Conservation (phyloP, 2,113 vertebrate species). For the Mola mola region DNA sequence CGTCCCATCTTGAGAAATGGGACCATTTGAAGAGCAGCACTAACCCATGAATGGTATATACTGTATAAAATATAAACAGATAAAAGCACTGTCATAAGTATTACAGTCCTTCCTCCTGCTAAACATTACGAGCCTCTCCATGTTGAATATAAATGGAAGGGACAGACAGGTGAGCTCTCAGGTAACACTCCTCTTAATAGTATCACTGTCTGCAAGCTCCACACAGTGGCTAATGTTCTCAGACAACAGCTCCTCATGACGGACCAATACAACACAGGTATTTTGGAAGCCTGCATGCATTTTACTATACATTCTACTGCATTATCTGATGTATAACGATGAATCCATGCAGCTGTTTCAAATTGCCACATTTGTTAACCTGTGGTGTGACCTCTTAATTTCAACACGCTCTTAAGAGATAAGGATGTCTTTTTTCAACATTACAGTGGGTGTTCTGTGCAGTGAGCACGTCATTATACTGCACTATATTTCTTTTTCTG, state of each 20-base stretch:
- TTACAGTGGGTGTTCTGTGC: too few relatives aligned
- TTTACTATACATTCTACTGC: neutral
- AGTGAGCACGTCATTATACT: too few relatives aligned
- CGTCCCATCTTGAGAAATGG: too few relatives aligned
- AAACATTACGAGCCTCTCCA: too few relatives aligned
- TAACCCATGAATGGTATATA: neutral
- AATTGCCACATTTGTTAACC: neutral
- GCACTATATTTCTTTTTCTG: too few relatives aligned
- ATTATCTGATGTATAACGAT: neutral
- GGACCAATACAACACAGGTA: conserved; percentile 47
- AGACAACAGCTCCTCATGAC: conserved; percentile 37
- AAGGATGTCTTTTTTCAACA: too few relatives aligned
- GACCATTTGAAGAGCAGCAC: too few relatives aligned
- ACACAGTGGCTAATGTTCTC: conserved; percentile 35
- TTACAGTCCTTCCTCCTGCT: neutral
- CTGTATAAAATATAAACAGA: neutral
- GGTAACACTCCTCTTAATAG: conserved; percentile 42
- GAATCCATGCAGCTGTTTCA: rapidly evolving
- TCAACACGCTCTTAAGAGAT: too few relatives aligned
- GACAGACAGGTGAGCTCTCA: conserved; percentile 47
- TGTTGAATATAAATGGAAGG: neutral
- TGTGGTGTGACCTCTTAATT: neutral
- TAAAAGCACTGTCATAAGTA: neutral
- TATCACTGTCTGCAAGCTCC: conserved; percentile 34
- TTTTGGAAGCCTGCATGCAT: neutral